Base-by-base conservation (phyloP, 2,888 invertebrate species). In the Hirtodrosophila trivittata region DNA sequence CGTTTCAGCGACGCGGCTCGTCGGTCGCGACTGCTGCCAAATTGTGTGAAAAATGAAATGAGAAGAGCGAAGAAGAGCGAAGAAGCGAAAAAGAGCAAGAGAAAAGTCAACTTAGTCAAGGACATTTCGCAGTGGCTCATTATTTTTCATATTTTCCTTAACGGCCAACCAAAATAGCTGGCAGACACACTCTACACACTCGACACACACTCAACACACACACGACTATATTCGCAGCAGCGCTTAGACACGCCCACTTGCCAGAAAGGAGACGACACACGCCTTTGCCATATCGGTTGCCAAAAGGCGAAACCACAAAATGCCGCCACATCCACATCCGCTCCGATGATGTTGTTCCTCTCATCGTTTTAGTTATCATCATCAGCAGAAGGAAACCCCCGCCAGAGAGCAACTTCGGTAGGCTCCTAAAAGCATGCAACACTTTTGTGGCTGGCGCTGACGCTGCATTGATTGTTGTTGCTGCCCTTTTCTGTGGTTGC, bases 101-200 rank as follows among this genome's bases (percentile, higher is more conserved):
- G 54, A 55, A 45, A 63, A 55, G 54, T 78, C 65, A 72, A 80
- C 65, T 87, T 70, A 60, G 42, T 76, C 86, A 83, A 87, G 87
- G 83, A 80, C 84, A 74, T 66, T 62, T 33, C 38, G 21, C 43
- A 50, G 70, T 59, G 67, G 76, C 76, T 76, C 81, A 81, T 87
- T 86, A 87, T 83, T 76, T 78, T 60, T 68, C 81, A 72, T 80
- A 83, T 72, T 83, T 69, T 49, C 43, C 55, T 62, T 37, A 47
- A 52, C 42, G 51, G 69, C 58, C 63, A 64, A 55, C 63, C 52
- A 42, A 67, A 81, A 77, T 64, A 63, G 37, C 54, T 39, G 18
- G 16, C 52, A 13, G 12, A 30, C 9, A 30, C 45, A 49, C 30
- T 49, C 21, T 47, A 9, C 30, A 51, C 38, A 28, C n/a, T n/a